Base-by-base conservation (phyloP, 2,797 vertebrate species). In the Tangara arthus region DNA sequence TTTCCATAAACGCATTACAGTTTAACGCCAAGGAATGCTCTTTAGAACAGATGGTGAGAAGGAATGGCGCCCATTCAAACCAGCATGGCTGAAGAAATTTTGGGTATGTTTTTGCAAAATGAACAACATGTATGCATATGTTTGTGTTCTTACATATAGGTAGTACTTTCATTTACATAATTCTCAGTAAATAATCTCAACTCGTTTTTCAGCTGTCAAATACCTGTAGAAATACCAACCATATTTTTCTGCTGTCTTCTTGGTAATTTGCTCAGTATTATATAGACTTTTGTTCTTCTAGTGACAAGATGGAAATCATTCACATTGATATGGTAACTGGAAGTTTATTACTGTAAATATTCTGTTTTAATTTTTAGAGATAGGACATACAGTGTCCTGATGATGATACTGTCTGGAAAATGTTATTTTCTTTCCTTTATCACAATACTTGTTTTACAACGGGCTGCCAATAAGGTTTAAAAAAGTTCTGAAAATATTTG, bases 11-110 rank as follows among this genome's bases (percentile, higher is more conserved):
- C 39, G 12, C 56, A 49, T 92, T 88, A 37, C 68, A 91, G 49
- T 87, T 77, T 71, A 57, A 94, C 83, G 78, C 46, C 34, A 77
- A 82, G 50, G 88, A 93, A 95, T 94, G 81, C 59, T 95, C 69
- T 87, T 87, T 70, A 89, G 86, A 84, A 61, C n/a, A 35, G 42
- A 57, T 82, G 53, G 59, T 80, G 82, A 68, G 91, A 49, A 77
- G 73, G 68, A 92, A 94, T 42, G 41, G 77, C 55, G 82, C 52
- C 34, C 22, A 32, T 65, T 70, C 47, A 52, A 78, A 69, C n/a
- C 32, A 90, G 41, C 2, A 18, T 24, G 32, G 41, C 37, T 86
- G n/a, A 52, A 82, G 61, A 92, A 86, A 57, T 72, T 76, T 55
- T 68, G 63, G 12, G 14, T 75, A 18, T 60, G 26, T 37, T 87